Percentiles rank a stretch among this genome's conserved stretches.
Conservation (phyloP, 2,888 invertebrate genomes). For the Coleophora deauratella region DNA sequence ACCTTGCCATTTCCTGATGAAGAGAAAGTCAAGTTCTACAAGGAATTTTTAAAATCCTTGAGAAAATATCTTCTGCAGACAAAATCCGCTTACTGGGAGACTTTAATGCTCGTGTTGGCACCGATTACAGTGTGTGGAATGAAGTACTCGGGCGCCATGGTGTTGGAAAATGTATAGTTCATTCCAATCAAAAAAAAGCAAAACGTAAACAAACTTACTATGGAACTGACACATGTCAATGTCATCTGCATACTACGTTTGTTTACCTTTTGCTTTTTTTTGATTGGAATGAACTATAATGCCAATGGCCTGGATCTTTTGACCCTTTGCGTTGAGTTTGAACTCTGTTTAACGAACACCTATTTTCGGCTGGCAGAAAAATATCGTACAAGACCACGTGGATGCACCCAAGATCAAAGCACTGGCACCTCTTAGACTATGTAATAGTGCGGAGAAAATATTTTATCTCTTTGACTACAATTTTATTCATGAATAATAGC, state of each 20-base stretch:
- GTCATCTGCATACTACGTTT: too few species aligned
- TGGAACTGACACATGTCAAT: too few species aligned
- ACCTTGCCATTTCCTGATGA: too few species aligned
- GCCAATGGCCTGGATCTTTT: constrained; percentile 11
- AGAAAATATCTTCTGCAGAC: too few species aligned
- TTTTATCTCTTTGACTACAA: too few species aligned
- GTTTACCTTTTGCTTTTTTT: too few species aligned
- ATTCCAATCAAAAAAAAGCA: too few species aligned
- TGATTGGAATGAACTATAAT: too few species aligned
- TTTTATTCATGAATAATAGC: too few species aligned
- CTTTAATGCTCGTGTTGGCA: constrained; percentile 3
- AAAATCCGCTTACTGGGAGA: constrained; percentile 2
- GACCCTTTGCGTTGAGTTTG: constrained; percentile 10
- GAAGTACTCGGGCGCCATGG: constrained; percentile 14
- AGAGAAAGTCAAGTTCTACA: too few species aligned
- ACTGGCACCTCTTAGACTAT: not conserved
- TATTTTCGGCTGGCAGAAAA: constrained; percentile 14
- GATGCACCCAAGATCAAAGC: constrained; percentile 5
- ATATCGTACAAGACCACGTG: constrained; percentile 18
- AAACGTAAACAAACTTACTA: too few species aligned
- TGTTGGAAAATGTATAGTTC: constrained; percentile 16
- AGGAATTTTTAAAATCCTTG: too few species aligned
- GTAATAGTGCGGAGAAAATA: constrained; percentile 6
- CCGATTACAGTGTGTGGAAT: constrained; percentile 6
- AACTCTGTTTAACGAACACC: constrained; percentile 11